Evolutionary conservation across 2,113 vertebrate genomes (phyloP).

Genomic region (Camelus dromedarius): DNA sequence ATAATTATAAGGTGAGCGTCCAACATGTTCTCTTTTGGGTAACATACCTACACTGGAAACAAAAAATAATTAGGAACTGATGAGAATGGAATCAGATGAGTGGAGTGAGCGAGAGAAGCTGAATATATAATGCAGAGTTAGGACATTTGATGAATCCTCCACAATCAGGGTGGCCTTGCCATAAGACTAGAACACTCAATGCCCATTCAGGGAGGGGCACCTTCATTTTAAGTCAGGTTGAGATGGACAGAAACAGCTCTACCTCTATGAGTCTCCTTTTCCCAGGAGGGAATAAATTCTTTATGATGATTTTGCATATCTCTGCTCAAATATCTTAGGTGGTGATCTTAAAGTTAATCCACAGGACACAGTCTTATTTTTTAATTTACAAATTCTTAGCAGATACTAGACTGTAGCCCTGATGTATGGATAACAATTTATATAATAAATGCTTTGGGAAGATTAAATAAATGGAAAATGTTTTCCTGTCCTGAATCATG

Average conservation of each 20-base stretch:
- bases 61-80: conserved; percentile 27
- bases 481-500: neutral
- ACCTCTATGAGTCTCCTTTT: neutral
- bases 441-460: neutral
- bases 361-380: neutral
- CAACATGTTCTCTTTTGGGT: neutral
- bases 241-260: neutral
- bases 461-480: neutral
- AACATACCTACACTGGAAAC: neutral
- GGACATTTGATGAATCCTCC: neutral
- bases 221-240: neutral
- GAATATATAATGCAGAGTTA: conserved; percentile 4
- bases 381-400: conserved; percentile 40
- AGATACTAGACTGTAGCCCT: neutral
- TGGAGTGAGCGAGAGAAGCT: neutral
- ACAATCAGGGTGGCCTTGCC: neutral
- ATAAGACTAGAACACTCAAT: neutral
- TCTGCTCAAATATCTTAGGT: conserved; percentile 13
- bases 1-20: neutral
- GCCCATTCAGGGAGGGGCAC: neutral
- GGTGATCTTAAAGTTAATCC: neutral
- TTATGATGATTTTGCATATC: neutral
- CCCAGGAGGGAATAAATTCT: neutral
- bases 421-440: neutral
- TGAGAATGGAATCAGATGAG: conserved; percentile 46